These are phyloP conservation scores for Hylomyscus alleni DNA, from an alignment of 2,797 vertebrate genomes.

Conservation along the genomic window DNA sequence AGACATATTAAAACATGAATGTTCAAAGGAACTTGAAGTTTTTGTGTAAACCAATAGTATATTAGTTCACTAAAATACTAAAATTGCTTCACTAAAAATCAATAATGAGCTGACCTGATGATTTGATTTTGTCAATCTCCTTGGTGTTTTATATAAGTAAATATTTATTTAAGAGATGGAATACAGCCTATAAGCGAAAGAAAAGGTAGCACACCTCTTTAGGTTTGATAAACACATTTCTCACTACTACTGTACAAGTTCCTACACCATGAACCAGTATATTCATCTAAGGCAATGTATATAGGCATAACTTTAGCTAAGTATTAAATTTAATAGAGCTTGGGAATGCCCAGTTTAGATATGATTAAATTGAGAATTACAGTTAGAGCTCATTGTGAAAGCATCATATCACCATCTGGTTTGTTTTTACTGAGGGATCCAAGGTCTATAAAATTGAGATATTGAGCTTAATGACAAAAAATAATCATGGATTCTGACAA, in stretches of 20 bases:
- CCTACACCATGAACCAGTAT: constrained; percentile 69
- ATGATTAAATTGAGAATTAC: constrained; percentile 81
- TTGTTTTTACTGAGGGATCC: constrained; percentile 84
- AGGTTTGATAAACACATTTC: neutral
- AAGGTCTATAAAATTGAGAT: constrained; percentile 78
- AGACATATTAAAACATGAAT: neutral
- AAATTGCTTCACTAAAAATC: neutral
- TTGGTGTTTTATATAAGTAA: constrained; percentile 45
- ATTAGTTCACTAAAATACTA: neutral
- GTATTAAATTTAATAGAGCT: constrained; percentile 80
- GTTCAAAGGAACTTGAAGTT: constrained; percentile 7
- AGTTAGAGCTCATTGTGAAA: constrained; percentile 83
- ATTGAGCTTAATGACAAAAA: constrained; percentile 72
- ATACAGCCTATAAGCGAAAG: neutral
- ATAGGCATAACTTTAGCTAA: constrained; percentile 71
- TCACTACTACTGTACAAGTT: constrained; percentile 2
- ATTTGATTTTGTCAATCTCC: constrained; percentile 23
- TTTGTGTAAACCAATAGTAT: neutral
- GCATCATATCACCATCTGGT: constrained; percentile 79
- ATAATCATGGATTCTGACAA: constrained; percentile 61
- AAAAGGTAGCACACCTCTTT: neutral
- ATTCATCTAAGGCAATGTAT: constrained; percentile 69
- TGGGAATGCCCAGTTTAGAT: constrained; percentile 78
- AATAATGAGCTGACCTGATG: constrained; percentile 55
- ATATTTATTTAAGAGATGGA: constrained; percentile 70